phyloP scores from a whole-genome alignment of 2,888 invertebrate genomes.

The Acleris holmiana region DNA sequence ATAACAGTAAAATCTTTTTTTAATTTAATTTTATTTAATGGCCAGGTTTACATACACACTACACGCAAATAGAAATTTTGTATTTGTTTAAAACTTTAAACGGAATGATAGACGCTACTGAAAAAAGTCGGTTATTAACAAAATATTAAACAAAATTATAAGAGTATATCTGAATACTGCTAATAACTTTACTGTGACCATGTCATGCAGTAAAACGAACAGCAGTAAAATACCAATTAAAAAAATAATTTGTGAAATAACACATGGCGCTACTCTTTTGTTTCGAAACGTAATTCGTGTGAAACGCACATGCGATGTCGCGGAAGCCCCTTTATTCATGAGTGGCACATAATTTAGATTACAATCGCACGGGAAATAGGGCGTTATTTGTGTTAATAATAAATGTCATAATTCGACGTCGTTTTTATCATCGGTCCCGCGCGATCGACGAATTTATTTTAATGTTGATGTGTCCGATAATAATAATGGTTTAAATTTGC shows the following conservation, averaged over 20 bases:
- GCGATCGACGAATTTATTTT: background rate
- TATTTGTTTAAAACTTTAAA: too few species aligned
- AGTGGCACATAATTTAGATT: slow-evolving; percentile 26
- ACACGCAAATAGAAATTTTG: too few species aligned
- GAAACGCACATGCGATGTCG: slow-evolving; percentile 18
- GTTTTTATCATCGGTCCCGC: slow-evolving; percentile 1
- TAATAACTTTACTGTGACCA: background rate
- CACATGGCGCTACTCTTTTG: slow-evolving; percentile 8
- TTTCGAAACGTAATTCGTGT: slow-evolving; percentile 1
- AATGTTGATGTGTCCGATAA: background rate
- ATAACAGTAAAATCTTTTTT: slow-evolving; percentile 1
- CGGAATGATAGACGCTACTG: too few species aligned
- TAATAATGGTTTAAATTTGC: background rate
- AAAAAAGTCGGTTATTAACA: too few species aligned
- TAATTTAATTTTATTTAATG: too few species aligned
- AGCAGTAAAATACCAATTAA: slow-evolving; percentile 13
- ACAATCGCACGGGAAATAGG: slow-evolving; percentile 11
- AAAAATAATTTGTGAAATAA: background rate
- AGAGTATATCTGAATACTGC: background rate
- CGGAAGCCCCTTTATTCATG: slow-evolving; percentile 3
- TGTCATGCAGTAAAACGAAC: background rate
- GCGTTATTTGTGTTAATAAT: slow-evolving; percentile 14
- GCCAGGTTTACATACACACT: too few species aligned
- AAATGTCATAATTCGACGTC: slow-evolving; percentile 14
- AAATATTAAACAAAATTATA: too few species aligned